These are phyloP conservation scores for Ephydatia muelleri DNA, from an alignment of 37 sponge, comb jelly and placozoan species.

Conservation along the genomic window DNA sequence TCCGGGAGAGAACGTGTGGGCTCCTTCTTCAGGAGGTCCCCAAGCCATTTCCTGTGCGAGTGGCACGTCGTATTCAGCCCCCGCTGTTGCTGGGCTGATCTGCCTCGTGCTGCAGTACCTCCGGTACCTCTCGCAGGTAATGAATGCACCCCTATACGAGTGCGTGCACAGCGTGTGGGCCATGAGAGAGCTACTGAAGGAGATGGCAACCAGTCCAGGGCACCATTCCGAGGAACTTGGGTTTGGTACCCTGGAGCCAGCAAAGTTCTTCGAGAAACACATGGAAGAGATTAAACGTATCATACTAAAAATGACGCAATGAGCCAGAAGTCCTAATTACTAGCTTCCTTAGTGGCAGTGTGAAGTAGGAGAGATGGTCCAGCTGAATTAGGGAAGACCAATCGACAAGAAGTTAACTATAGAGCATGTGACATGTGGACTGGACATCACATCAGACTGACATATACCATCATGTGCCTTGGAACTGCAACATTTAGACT, in stretches of 20 bases:
- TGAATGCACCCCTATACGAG: not conserved
- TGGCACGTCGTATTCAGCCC: slow-evolving; percentile 63
- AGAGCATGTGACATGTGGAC: no score
- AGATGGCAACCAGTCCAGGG: slow-evolving; percentile 41
- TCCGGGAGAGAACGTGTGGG: slow-evolving; percentile 54
- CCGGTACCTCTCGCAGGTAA: slow-evolving; percentile 2
- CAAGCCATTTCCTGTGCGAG: slow-evolving; percentile 39
- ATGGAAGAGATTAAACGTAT: slow-evolving; percentile 36
- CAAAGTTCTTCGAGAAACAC: slow-evolving; percentile 16
- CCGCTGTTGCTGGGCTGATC: slow-evolving; percentile 55
- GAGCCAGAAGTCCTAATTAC: not conserved
- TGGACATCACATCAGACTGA: no score
- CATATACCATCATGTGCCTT: no score
- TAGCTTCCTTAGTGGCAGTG: not conserved
- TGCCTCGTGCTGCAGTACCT: slow-evolving; percentile 40
- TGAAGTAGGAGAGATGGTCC: not conserved
- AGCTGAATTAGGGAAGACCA: not conserved
- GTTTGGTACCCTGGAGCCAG: slow-evolving; percentile 41
- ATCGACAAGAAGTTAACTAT: no score
- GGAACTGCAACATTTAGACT: no score
- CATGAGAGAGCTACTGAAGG: slow-evolving; percentile 54
- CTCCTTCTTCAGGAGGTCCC: slow-evolving; percentile 27
- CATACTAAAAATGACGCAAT: slow-evolving; percentile 4
- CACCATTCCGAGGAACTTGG: slow-evolving; percentile 54
- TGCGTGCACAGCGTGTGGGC: slow-evolving; percentile 35